A percentile compares a stretch with the other conserved stretches of the same genome.
These are phyloP conservation scores for Lichenostomus cassidix DNA, from an alignment of 2,113 vertebrate genomes.

Conservation along the genomic window DNA sequence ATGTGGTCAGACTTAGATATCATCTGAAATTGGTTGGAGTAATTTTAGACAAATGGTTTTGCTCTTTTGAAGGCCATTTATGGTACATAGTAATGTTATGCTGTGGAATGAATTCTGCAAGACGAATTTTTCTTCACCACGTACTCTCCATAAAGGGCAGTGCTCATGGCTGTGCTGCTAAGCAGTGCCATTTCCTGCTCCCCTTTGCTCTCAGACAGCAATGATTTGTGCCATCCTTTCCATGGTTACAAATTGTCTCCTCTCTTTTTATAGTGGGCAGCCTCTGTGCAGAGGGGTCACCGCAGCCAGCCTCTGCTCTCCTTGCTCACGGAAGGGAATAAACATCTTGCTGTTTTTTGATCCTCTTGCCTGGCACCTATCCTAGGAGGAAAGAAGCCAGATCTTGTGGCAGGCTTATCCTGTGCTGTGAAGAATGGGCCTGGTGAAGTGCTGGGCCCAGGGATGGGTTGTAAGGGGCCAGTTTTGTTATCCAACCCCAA, in stretches of 20 bases:
- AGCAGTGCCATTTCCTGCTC: not conserved
- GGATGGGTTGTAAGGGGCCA: rapidly evolving
- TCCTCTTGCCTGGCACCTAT: not conserved
- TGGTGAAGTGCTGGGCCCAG: not conserved
- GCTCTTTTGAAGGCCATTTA: conserved; percentile 34
- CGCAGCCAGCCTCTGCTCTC: not conserved
- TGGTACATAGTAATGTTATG: not conserved
- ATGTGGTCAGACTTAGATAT: conserved; percentile 1
- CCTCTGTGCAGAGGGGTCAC: not conserved
- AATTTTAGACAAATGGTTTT: conserved; percentile 46
- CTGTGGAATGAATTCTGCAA: conserved; percentile 34
- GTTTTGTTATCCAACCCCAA: not conserved
- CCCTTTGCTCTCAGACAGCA: not conserved
- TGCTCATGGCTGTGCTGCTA: rapidly evolving
- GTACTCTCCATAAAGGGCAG: not conserved
- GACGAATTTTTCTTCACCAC: not conserved
- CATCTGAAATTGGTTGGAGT: not conserved
- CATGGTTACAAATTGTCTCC: not conserved
- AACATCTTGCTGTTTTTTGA: not conserved
- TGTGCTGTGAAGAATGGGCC: not conserved
- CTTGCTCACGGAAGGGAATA: not conserved
- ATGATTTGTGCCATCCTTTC: not conserved
- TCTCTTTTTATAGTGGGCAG: not conserved
- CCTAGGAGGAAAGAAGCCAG: rapidly evolving
- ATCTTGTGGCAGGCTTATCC: not conserved